Base-by-base conservation (phyloP, 2,113 vertebrate species). In the Cebus imitator region DNA sequence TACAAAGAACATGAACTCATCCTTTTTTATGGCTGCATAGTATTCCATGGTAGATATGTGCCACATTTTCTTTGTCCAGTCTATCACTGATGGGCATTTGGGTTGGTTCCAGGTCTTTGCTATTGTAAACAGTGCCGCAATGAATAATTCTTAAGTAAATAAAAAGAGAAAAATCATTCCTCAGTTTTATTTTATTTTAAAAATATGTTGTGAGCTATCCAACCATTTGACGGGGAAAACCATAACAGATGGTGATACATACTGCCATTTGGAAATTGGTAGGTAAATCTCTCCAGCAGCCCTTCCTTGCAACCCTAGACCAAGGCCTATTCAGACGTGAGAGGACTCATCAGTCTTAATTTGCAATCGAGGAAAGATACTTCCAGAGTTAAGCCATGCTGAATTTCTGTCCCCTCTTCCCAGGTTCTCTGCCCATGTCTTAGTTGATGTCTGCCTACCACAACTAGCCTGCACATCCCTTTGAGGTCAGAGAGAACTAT, bases 111-210 rank as follows among this genome's bases (percentile, higher is more conserved):
- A 52, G 52, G 16, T 52, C 52, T 52, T 52, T 17, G 52, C 16
- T 52, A 52, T 52, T 17, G 16, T 17, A 52, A 52, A 52, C 50
- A 52, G 50, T 52, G 14, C 50, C 16, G 0, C 50, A 52, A 52
- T 52, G 16, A 16, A 52, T 12, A 83, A 83, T 64, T 84, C 78
- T 70, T 90, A 87, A 90, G 43, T 78, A 92, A 83, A 88, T 80
- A 48, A 84, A 90, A 81, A 91, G 8, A 94, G 14, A 87, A 92
- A 13, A 11, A 21, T 85, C 16, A n/a, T 88, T 87, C 18, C 4
- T 91, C 12, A 30, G 79, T 72, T 90, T 96, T 58, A 94, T 55
- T 85, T 88, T 86, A 73, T 86, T 93, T 83, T 83, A 35, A 76
- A 91, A 94, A 17, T 1, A 78, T 57, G 72, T 55, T 78, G 10